Evolutionary conservation across 2,797 vertebrate genomes (phyloP).

Genomic region (Anableps anableps): DNA sequence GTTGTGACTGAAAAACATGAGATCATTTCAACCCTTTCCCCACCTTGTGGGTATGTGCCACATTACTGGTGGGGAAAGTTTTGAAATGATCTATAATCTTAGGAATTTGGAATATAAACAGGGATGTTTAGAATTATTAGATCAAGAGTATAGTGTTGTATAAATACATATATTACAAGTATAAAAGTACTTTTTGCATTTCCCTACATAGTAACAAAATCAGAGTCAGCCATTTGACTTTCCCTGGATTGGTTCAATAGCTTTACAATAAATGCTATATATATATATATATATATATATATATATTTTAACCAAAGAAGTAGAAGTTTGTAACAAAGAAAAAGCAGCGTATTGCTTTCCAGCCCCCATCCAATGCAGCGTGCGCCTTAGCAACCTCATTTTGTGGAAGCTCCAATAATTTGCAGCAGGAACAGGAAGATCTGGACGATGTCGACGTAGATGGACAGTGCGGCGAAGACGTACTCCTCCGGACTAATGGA

Average conservation of each 20-base stretch:
- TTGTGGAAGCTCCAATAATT: constrained; percentile 80
- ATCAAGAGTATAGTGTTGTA: neutral
- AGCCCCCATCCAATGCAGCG: neutral
- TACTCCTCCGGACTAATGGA: constrained; percentile 94
- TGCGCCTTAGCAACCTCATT: neutral
- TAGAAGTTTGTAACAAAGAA: neutral
- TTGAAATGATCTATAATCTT: neutral
- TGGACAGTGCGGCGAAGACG: constrained; percentile 89
- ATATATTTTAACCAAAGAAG: constrained; percentile 16
- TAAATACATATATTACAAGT: constrained; percentile 27
- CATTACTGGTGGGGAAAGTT: neutral
- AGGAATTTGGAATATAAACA: neutral
- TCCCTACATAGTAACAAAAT: constrained; percentile 21
- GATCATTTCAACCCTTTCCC: neutral
- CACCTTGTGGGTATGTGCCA: no score
- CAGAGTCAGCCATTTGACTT: constrained; percentile 38
- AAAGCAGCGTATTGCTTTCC: neutral
- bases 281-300: neutral
- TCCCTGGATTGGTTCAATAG: constrained; percentile 11
- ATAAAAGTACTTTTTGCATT: constrained; percentile 49
- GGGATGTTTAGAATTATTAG: neutral
- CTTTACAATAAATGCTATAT: constrained; percentile 10
- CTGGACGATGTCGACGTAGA: constrained; percentile 94
- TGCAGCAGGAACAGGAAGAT: constrained; percentile 95
- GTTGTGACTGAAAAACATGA: neutral